These are phyloP conservation scores for Hemithea aestivaria DNA, from an alignment of 2,888 invertebrate genomes.

Conservation along the genomic window DNA sequence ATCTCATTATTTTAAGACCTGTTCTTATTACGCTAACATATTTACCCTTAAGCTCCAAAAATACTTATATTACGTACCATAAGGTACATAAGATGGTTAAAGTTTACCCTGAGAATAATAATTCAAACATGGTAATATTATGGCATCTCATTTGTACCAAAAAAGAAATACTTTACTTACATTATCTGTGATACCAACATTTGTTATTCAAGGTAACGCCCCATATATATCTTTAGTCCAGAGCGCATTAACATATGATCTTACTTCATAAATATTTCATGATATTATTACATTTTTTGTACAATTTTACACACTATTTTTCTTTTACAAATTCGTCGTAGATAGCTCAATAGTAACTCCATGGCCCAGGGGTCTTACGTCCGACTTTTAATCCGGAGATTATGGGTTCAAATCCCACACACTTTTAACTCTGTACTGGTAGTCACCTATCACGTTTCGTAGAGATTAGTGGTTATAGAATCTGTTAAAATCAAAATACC, in stretches of 20 bases:
- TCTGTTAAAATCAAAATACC: too few relatives aligned
- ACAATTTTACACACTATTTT: background rate
- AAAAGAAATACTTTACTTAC: slow-evolving; percentile 11
- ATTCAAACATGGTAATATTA: slow-evolving; percentile 17
- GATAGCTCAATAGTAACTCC: too few relatives aligned
- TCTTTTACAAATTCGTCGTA: too few relatives aligned
- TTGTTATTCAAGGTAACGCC: slow-evolving; percentile 23
- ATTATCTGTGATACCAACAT: slow-evolving; percentile 18
- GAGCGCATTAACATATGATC: slow-evolving; percentile 22
- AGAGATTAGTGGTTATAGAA: too few relatives aligned
- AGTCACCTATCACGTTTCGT: too few relatives aligned
- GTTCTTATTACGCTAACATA: too few relatives aligned
- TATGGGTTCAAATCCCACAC: too few relatives aligned
- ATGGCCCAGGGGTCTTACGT: too few relatives aligned
- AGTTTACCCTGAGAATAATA: slow-evolving; percentile 7
- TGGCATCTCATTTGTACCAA: slow-evolving; percentile 13
- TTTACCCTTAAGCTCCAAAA: too few relatives aligned
- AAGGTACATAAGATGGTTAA: slow-evolving; percentile 2
- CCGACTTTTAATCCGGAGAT: too few relatives aligned
- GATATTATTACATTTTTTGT: slow-evolving; percentile 21
- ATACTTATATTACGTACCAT: background rate
- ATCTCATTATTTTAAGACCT: too few relatives aligned
- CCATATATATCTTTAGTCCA: slow-evolving; percentile 25
- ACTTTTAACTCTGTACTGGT: too few relatives aligned
- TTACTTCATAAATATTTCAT: slow-evolving; percentile 28